Base-by-base conservation (phyloP, 2,797 vertebrate species). In the Limnodromus scolopaceus region DNA sequence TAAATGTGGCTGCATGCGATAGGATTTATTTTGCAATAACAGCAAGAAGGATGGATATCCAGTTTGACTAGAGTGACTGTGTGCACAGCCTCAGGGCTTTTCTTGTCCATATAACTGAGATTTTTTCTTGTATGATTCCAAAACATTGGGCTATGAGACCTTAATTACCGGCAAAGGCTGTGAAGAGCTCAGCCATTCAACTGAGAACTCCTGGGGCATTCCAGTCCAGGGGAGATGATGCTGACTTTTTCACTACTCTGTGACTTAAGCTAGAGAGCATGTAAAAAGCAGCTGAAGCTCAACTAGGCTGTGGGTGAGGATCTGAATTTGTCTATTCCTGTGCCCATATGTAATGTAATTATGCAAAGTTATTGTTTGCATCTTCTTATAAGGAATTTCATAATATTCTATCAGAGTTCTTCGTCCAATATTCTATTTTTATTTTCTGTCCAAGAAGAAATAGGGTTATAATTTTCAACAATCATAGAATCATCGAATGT, bases 41-140 rank as follows among this genome's bases (percentile, higher is more conserved):
- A 92, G 60, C 90, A 86, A 14, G 23, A 49, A 86, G 36, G 77
- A 76, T 76, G 80, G 45, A 68, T 87, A 76, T 74, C 39, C 55
- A 90, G 5, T 92, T 66, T 93, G 85, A 69, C 36, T 90, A 4
- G 70, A 84, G 32, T 68, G 80, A 51, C 41, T 81, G 46, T 46
- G 32, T 89, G 46, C 49, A 27, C 27, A 28, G 51, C 78, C 77
- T 79, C 63, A 4, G 11, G 80, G 55, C 46, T 90, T 89, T 82
- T 75, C 39, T 49, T 95, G 77, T 63, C 51, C 2, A 0, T 63
- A 30, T 70, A 85, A 53, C 15, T 32, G 51, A 74, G 65, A 38
- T 46, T 57, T 72, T 77, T 85, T 69, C 41, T 63, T 65, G 9
- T 66, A 6, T 60, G 20, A 54, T 88, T 95, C n/a, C 16, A 69